Conservation (phyloP, 2,888 invertebrate species). For the Drosophila prolongata region DNA sequence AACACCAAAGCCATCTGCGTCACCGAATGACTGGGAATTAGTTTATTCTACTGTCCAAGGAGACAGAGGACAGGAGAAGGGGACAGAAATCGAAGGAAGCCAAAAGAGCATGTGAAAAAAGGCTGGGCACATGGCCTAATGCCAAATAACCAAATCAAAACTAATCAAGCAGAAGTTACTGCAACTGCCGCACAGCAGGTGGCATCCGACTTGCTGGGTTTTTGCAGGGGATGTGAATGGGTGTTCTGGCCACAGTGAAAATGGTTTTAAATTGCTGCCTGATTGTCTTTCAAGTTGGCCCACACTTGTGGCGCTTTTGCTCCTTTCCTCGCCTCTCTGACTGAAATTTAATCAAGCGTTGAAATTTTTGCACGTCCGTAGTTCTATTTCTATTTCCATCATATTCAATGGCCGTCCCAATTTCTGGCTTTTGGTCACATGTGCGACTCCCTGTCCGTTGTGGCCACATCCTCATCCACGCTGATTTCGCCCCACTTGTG, state of each 20-base stretch:
- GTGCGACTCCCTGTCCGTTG: constrained; percentile 43
- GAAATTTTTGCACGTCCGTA: constrained; percentile 79
- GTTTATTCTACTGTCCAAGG: constrained; percentile 46
- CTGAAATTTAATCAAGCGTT: constrained; percentile 80
- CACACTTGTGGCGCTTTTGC: constrained; percentile 67
- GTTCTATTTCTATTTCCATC: constrained; percentile 66
- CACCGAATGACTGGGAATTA: constrained; percentile 46
- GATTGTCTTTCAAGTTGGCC: constrained; percentile 74
- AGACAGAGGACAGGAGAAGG: constrained; percentile 2
- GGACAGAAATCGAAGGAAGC: constrained; percentile 13
- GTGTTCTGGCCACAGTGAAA: constrained; percentile 64
- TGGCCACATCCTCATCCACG: constrained; percentile 17
- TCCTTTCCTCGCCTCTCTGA: constrained; percentile 30
- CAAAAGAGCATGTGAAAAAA: constrained; percentile 30
- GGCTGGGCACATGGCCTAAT: constrained; percentile 66
- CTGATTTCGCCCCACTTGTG: constrained; percentile 41
- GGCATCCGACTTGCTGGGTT: constrained; percentile 26
- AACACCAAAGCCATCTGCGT: constrained; percentile 47
- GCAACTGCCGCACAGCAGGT: constrained; percentile 55
- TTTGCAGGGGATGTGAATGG: constrained; percentile 16
- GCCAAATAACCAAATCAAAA: constrained; percentile 78
- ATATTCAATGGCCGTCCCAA: constrained; percentile 63
- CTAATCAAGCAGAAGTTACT: constrained; percentile 79
- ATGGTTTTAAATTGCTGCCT: constrained; percentile 78
- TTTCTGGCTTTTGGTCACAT: constrained; percentile 65